Conservation (phyloP, 2,797 vertebrate species). For the Xenentodon cancila region DNA sequence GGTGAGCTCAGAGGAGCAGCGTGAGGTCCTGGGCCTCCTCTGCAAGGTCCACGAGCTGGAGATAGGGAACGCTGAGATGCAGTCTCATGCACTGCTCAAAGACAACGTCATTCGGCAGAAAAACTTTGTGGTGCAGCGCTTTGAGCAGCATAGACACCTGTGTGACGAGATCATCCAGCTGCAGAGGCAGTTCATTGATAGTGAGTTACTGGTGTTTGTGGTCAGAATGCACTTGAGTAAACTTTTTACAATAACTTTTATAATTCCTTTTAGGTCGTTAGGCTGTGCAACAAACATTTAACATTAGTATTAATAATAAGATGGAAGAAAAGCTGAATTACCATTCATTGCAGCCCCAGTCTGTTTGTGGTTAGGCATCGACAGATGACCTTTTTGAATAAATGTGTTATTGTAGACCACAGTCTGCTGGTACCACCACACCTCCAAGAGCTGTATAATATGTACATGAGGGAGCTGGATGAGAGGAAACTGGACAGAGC, state of each 20-base stretch:
- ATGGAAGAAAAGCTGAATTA: too few relatives aligned
- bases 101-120: conserved; percentile 88
- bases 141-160: conserved; percentile 86
- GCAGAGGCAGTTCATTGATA: conserved; percentile 88
- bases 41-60: conserved; percentile 90
- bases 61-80: conserved; percentile 86
- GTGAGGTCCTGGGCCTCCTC: conserved; percentile 87
- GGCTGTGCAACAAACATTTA: background rate
- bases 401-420: conserved; percentile 78
- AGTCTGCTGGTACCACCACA: conserved; percentile 84
- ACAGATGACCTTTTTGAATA: background rate
- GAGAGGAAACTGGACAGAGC: conserved; percentile 85
- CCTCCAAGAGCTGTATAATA: conserved; percentile 88
- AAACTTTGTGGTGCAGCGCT: conserved; percentile 84
- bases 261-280: too few relatives aligned
- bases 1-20: conserved; percentile 87
- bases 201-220: conserved; percentile 30
- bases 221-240: background rate
- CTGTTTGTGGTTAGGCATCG: background rate
- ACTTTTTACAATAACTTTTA: too few relatives aligned
- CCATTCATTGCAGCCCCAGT: background rate
- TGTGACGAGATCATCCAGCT: conserved; percentile 91
- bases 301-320: too few relatives aligned
- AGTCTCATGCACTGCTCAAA: conserved; percentile 85
- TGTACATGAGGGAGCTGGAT: conserved; percentile 85